Percentiles rank a stretch among this genome's conserved stretches.
phyloP scores from a whole-genome alignment of 2,888 invertebrate species.

The Drosophila koepferae region DNA sequence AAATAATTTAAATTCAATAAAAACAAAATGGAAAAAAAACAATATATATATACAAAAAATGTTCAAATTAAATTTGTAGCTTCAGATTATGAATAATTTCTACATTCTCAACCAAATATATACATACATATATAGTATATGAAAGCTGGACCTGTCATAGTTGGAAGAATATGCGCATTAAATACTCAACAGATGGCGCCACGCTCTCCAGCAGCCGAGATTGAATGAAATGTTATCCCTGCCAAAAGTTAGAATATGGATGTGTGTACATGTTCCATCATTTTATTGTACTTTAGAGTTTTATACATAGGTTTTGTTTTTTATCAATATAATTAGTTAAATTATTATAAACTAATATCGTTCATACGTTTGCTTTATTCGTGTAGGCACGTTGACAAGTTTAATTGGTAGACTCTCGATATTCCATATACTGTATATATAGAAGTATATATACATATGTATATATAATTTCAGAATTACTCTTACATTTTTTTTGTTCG shows the following conservation, averaged over 20 bases:
- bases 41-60: too few relatives aligned
- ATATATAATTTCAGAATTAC: slow-evolving; percentile 24
- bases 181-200: not conserved
- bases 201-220: not conserved
- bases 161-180: not conserved
- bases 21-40: slow-evolving; percentile 9
- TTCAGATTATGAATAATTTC: not conserved
- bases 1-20: slow-evolving; percentile 36
- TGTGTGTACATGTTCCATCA: not conserved
- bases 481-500: not conserved
- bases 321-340: not conserved
- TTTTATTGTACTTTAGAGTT: slow-evolving; percentile 33
- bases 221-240: not conserved
- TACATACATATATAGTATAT: not conserved
- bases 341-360: slow-evolving; percentile 7
- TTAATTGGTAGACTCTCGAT: slow-evolving; percentile 60
- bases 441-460: not conserved
- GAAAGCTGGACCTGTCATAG: not conserved
- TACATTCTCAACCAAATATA: not conserved
- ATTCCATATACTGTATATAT: slow-evolving; percentile 18
- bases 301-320: not conserved
- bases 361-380: slow-evolving; percentile 19
- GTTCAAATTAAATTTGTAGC: too few relatives aligned
- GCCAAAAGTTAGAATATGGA: not conserved
- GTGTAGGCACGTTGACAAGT: slow-evolving; percentile 68